These are phyloP conservation scores for Drosophila nigrodunni DNA, from an alignment of 1,140 invertebrate genomes.

Conservation along the genomic window DNA sequence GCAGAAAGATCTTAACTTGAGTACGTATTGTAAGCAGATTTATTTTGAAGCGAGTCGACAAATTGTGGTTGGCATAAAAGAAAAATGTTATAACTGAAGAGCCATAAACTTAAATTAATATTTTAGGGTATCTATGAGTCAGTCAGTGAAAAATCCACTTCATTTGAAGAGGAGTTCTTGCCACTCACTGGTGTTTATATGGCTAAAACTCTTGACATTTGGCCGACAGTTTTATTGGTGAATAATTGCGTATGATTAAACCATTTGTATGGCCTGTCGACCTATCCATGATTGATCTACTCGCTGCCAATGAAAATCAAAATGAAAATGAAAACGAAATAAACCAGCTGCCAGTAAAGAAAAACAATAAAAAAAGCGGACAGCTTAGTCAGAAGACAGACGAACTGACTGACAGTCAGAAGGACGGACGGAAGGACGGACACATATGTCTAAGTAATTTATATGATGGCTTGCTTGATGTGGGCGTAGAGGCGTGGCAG, in stretches of 20 bases:
- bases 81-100: too few relatives aligned
- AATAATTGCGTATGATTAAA: slow-evolving; percentile 81
- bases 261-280: slow-evolving; percentile 69
- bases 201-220: slow-evolving; percentile 74
- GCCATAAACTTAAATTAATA: too few relatives aligned
- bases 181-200: slow-evolving; percentile 26
- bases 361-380: slow-evolving; percentile 13
- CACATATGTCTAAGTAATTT: slow-evolving; percentile 42
- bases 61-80: too few relatives aligned
- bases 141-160: not conserved
- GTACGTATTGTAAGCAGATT: not conserved
- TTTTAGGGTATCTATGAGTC: too few relatives aligned
- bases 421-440: slow-evolving; percentile 25
- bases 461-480: slow-evolving; percentile 60
- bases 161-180: not conserved
- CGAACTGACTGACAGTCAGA: not conserved
- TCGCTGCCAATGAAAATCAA: slow-evolving; percentile 71
- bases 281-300: slow-evolving; percentile 78
- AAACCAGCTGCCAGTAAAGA: slow-evolving; percentile 66
- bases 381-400: slow-evolving; percentile 20
- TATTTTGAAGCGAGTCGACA: too few relatives aligned
- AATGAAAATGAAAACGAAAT: slow-evolving; percentile 70
- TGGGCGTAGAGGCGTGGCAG: slow-evolving; percentile 27
- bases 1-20: not conserved
- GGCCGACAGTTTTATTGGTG: slow-evolving; percentile 78